Percentiles rank a stretch among this genome's conserved stretches.
Conservation (phyloP, 1,140 invertebrate genomes). For the Chironomus tepperi region DNA sequence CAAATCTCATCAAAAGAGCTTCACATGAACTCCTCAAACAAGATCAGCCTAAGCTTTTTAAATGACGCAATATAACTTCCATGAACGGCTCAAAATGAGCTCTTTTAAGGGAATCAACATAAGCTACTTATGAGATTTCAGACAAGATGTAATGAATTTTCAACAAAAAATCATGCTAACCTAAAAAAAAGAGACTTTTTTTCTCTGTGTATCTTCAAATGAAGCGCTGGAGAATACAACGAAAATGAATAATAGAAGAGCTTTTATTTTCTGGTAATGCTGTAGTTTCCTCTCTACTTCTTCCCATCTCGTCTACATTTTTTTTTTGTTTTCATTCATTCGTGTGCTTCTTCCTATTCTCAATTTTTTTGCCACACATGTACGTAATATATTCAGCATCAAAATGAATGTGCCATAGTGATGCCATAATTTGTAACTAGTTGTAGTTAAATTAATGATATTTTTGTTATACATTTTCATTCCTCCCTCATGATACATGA, state of each 20-base stretch:
- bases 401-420: slow-evolving; percentile 1
- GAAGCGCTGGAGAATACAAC: slow-evolving; percentile 14
- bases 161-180: neutral
- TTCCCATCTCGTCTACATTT: neutral
- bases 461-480: neutral
- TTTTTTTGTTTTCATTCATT: slow-evolving; percentile 5
- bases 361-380: neutral
- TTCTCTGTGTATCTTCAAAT: neutral
- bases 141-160: too few relatives aligned
- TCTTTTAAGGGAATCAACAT: too few relatives aligned
- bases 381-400: neutral
- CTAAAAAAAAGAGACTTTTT: neutral
- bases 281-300: neutral
- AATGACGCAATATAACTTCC: too few relatives aligned
- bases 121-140: too few relatives aligned
- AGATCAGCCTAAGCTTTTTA: too few relatives aligned
- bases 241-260: slow-evolving; percentile 21
- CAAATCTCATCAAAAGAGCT: too few relatives aligned
- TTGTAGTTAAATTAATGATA: slow-evolving; percentile 23
- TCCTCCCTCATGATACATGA: neutral
- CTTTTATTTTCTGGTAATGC: slow-evolving; percentile 16
- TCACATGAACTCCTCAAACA: too few relatives aligned
- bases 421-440: slow-evolving; percentile 22
- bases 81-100: too few relatives aligned
- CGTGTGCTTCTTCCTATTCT: neutral